Evolutionary conservation across 2,888 invertebrate genomes (phyloP).

Genomic region (Hedychridium roseum): DNA sequence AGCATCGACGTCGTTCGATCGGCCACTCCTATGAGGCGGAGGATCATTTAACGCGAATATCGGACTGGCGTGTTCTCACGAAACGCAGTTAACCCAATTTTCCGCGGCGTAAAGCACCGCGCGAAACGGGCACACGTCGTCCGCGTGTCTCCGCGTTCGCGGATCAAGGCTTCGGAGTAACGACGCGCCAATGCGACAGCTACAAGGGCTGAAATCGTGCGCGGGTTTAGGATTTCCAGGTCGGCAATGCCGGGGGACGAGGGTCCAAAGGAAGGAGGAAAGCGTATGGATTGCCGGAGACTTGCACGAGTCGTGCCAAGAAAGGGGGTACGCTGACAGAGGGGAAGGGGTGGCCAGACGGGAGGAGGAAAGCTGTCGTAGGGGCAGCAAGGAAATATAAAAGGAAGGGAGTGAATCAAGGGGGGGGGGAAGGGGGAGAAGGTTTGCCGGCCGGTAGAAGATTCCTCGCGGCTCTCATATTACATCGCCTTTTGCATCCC

Average conservation of each 20-base stretch:
- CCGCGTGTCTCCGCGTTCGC: constrained; percentile 2
- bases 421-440: constrained; percentile 1
- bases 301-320: too few species aligned
- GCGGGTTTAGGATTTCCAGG: constrained; percentile 42
- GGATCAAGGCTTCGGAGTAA: constrained; percentile 5
- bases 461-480: constrained; percentile 47
- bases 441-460: constrained; percentile 34
- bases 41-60: too few species aligned
- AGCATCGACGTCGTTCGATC: too few species aligned
- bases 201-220: constrained; percentile 35
- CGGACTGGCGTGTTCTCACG: too few species aligned
- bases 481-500: constrained; percentile 41
- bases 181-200: constrained; percentile 29
- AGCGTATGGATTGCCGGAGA: constrained; percentile 1
- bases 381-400: not conserved
- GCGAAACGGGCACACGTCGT: too few species aligned
- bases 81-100: too few species aligned
- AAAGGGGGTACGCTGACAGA: not conserved
- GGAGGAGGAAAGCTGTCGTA: constrained; percentile 6
- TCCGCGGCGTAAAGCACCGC: too few species aligned
- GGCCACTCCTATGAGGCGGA: too few species aligned
- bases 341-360: not conserved
- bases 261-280: constrained; percentile 8
- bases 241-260: constrained; percentile 16
- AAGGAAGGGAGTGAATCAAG: constrained; percentile 12